These are phyloP conservation scores for Bradypodion pumilum DNA, from an alignment of 2,797 vertebrate genomes.

Conservation along the genomic window DNA sequence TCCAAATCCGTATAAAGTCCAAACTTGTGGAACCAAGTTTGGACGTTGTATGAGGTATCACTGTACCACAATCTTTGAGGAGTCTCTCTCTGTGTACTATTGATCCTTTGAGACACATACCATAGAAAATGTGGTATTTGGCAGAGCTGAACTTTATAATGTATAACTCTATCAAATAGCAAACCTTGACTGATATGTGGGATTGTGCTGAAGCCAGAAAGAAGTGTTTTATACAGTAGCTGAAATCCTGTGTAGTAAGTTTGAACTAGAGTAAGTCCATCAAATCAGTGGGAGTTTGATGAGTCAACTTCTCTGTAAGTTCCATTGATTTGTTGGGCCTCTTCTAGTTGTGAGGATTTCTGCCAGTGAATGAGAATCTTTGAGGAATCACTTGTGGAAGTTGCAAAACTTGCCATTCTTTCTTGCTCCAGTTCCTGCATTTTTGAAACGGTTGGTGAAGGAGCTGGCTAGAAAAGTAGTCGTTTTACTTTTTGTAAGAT, in stretches of 20 bases:
- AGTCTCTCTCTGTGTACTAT: no score
- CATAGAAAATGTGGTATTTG: not conserved
- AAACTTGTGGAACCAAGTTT: no score
- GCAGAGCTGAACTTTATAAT: not conserved
- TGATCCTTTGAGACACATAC: not conserved
- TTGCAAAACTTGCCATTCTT: not conserved
- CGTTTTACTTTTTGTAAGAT: not conserved
- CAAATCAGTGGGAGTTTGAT: no score
- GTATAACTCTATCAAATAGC: not conserved
- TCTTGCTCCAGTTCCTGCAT: not conserved
- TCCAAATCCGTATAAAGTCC: no score
- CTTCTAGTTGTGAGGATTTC: no score
- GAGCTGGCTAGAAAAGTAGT: not conserved
- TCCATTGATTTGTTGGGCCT: no score
- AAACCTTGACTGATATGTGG: not conserved
- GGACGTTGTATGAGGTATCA: no score
- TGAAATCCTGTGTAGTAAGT: no score
- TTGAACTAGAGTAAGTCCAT: no score
- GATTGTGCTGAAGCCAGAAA: not conserved
- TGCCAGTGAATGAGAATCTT: not conserved
- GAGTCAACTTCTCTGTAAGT: no score
- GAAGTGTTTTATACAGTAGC: no score
- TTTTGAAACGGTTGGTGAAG: not conserved
- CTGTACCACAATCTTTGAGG: no score
- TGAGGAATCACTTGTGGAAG: not conserved